phyloP scores from a whole-genome alignment of 2,113 vertebrate genomes.

The Nicator chloris region DNA sequence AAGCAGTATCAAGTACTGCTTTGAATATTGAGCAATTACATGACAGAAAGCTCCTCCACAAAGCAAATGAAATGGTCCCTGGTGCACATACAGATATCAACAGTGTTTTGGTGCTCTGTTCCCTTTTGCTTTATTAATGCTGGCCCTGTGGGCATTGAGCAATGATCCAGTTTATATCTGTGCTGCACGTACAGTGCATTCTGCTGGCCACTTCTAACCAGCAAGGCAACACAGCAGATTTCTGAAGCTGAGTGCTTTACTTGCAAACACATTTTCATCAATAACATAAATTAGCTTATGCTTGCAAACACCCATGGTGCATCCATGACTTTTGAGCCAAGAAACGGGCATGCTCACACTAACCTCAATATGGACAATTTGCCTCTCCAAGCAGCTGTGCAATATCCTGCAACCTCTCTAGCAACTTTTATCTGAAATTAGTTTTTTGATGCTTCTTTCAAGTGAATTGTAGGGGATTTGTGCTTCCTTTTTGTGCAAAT shows the following conservation, averaged over 20 bases:
- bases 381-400: background rate
- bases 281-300: background rate
- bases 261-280: background rate
- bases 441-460: background rate
- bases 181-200: constrained; percentile 21
- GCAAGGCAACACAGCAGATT: background rate
- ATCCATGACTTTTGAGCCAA: background rate
- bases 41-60: background rate
- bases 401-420: background rate
- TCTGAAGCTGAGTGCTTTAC: background rate
- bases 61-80: constrained; percentile 15
- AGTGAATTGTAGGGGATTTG: background rate
- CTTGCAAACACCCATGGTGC: background rate
- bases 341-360: background rate
- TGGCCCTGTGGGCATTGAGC: constrained; percentile 29
- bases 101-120: constrained; percentile 19
- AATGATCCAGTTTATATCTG: background rate
- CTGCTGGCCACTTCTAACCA: background rate
- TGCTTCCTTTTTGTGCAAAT: background rate
- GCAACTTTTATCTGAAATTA: background rate
- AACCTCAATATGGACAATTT: background rate
- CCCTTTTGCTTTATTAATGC: constrained; percentile 48
- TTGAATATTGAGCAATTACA: constrained; percentile 47
- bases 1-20: background rate
- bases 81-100: background rate